Base-by-base conservation (phyloP, 2,797 vertebrate species). In the Karalla daura region DNA sequence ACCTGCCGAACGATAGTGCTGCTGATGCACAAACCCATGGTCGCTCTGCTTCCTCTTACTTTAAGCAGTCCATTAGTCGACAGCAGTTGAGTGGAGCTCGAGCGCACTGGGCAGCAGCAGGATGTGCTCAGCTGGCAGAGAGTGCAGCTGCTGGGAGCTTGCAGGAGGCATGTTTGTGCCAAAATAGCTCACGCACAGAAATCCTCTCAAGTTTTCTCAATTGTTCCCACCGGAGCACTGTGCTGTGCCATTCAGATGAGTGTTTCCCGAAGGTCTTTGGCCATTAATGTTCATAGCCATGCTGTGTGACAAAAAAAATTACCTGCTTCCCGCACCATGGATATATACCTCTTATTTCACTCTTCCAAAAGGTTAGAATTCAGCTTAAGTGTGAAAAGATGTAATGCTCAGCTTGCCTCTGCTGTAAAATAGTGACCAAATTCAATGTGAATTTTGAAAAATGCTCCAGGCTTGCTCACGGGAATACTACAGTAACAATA, bases 31-130 rank as follows among this genome's bases (percentile, higher is more conserved):
- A 18, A 21, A 39, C 39, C 67, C 63, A 28, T 61, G 62, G 45
- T 32, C 2, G 0, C 74, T 52, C 59, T 33, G 10, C 56, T 43
- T 37, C 43, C 43, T 53, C 63, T 39, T 44, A 62, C 73, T 80
- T 60, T 62, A 74, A 78, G 68, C 63, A 55, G 61, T 74, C 67
- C 78, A 87, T 88, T 85, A 85, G 78, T 70, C 82, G 54, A 43
- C 55, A 70, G 70, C 23, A 40, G 70, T 69, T 63, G 68, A 78
- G 67, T 58, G 75, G 70, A 39, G 58, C 78, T 74, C 15, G 17
- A 41, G 80, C 74, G 80, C 73, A 64, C 70, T 39, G 63, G 51
- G 70, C 68, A 70, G 69, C 65, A 63, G 80, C 84, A 85, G 76
- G 80, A 75, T 54, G 58, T 66, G 61, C 75, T 89, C 62, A 60